phyloP scores from a whole-genome alignment of 37 sponge, comb jelly and placozoan genomes.

The Crambe crambe region DNA sequence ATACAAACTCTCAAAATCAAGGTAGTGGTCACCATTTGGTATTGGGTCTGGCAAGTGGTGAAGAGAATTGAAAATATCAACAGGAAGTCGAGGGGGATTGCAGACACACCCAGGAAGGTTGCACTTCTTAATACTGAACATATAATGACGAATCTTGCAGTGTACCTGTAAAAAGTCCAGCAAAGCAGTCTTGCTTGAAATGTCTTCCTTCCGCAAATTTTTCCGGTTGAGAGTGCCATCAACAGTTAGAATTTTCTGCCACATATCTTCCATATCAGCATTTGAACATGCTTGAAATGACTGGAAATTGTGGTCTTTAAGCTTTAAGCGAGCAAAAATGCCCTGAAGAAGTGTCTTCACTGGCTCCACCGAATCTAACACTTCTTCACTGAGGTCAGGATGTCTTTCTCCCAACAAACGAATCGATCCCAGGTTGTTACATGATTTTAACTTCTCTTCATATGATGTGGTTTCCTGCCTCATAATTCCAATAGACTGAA shows the following conservation, averaged over 20 bases:
- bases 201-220: background rate
- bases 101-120: conserved; percentile 21
- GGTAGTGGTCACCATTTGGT: conserved; percentile 36
- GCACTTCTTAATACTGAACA: conserved; percentile 53
- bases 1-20: no score
- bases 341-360: conserved; percentile 9
- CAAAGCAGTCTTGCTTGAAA: background rate
- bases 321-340: conserved; percentile 9
- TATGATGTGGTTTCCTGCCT: conserved; percentile 7
- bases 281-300: background rate
- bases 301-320: conserved; percentile 24
- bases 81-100: conserved; percentile 50
- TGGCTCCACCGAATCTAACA: conserved; percentile 9
- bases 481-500: conserved; percentile 43
- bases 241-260: background rate
- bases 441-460: conserved; percentile 7
- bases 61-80: conserved; percentile 20
- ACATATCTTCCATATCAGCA: background rate
- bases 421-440: conserved; percentile 24
- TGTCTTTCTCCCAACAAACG: conserved; percentile 1
- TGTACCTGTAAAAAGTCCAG: background rate
- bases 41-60: conserved; percentile 59
- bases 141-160: conserved; percentile 31
- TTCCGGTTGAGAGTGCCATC: background rate
- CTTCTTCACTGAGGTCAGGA: conserved; percentile 9